Conservation (phyloP, 2,888 invertebrate species). For the Rotaria socialis region DNA sequence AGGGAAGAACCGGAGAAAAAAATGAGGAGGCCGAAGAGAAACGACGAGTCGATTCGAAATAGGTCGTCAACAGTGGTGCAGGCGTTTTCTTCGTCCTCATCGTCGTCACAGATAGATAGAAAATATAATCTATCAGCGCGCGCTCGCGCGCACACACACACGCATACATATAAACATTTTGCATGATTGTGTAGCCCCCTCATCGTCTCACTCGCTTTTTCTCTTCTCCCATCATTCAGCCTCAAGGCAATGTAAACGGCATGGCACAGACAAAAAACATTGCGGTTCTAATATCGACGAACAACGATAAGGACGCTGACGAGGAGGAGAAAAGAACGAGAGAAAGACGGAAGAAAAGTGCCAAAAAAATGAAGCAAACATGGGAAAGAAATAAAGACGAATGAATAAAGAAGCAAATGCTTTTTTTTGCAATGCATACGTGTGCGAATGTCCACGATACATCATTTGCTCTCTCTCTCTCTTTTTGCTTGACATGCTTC, state of each 20-base stretch:
- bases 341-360: conserved; percentile 26
- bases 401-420: conserved; percentile 21
- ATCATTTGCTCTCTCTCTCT: neutral
- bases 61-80: neutral
- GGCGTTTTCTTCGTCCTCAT: neutral
- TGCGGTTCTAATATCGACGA: conserved; percentile 13
- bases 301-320: neutral
- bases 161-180: neutral
- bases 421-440: neutral
- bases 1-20: neutral
- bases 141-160: neutral
- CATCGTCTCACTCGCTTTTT: neutral
- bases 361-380: conserved; percentile 19
- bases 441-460: conserved; percentile 3
- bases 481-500: neutral
- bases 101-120: neutral
- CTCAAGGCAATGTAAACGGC: neutral
- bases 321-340: neutral
- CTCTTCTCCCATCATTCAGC: neutral
- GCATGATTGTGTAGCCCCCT: neutral
- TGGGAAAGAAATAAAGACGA: conserved; percentile 14
- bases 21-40: neutral
- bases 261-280: conserved; percentile 15
- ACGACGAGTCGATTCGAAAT: neutral
- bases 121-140: neutral